Conservation (phyloP, 2,113 vertebrate species). For the human (Homo sapiens) region DNA sequence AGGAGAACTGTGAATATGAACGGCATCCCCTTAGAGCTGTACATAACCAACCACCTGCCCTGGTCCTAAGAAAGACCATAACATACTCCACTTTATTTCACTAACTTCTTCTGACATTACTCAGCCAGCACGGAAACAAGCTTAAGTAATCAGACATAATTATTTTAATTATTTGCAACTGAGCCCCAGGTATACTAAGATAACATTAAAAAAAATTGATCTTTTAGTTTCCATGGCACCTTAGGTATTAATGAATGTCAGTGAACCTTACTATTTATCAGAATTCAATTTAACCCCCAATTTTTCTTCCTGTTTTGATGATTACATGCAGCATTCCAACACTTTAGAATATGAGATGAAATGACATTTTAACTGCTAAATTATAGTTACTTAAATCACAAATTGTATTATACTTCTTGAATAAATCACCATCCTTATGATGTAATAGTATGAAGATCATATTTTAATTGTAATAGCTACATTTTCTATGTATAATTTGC, state of each 20-base stretch:
- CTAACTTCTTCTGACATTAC: conserved; percentile 3
- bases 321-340: conserved; percentile 69
- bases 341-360: conserved; percentile 73
- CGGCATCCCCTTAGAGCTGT: background rate
- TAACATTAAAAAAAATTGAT: conserved; percentile 39
- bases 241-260: background rate
- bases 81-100: background rate
- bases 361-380: conserved; percentile 73
- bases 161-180: conserved; percentile 72
- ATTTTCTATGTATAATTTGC: conserved; percentile 28
- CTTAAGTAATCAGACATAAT: conserved; percentile 71
- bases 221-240: conserved; percentile 29
- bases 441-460: background rate
- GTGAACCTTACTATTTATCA: conserved; percentile 72
- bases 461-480: background rate
- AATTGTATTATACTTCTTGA: conserved; percentile 69
- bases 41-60: background rate
- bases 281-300: conserved; percentile 77
- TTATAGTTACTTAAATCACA: conserved; percentile 69
- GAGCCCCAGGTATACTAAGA: background rate
- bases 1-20: background rate
- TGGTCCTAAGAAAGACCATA: background rate
- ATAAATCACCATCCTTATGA: conserved; percentile 57
- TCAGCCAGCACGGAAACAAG: conserved; percentile 57
- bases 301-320: conserved; percentile 68